Evolutionary conservation across 2,888 invertebrate species (phyloP).

Genomic region (Seladonia tumulorum): DNA sequence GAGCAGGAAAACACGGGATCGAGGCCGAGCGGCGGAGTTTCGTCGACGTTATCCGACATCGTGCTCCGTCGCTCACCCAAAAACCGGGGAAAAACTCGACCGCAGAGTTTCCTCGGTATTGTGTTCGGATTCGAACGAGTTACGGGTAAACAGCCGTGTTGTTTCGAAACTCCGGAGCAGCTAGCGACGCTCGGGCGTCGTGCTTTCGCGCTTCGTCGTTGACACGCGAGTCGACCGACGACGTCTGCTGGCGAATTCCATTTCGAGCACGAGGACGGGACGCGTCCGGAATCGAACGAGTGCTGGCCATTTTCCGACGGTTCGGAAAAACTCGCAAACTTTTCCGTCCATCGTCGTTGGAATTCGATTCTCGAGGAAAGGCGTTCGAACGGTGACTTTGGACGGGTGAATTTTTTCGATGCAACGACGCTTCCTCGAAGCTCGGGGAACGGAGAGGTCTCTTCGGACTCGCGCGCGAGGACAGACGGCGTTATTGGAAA

Average conservation of each 20-base stretch:
- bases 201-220: background rate
- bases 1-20: background rate
- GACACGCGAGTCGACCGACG: background rate
- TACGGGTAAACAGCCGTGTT: slow-evolving; percentile 41
- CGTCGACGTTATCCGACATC: background rate
- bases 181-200: background rate
- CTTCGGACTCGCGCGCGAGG: slow-evolving; percentile 4
- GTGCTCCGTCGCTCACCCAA: background rate
- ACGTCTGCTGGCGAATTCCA: background rate
- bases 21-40: background rate
- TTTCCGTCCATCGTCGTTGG: background rate
- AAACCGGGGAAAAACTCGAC: slow-evolving; percentile 7
- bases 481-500: background rate
- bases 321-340: slow-evolving; percentile 5
- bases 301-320: background rate
- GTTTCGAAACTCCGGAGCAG: slow-evolving; percentile 43
- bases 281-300: background rate
- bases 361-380: background rate
- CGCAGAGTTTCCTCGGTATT: slow-evolving; percentile 30
- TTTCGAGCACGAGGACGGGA: slow-evolving; percentile 3
- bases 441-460: background rate
- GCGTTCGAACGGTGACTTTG: background rate
- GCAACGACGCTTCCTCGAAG: background rate
- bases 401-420: background rate
- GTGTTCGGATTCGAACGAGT: slow-evolving; percentile 45